Evolutionary conservation across 2,888 invertebrate species (phyloP).

Genomic region (Plebejus melissa): DNA sequence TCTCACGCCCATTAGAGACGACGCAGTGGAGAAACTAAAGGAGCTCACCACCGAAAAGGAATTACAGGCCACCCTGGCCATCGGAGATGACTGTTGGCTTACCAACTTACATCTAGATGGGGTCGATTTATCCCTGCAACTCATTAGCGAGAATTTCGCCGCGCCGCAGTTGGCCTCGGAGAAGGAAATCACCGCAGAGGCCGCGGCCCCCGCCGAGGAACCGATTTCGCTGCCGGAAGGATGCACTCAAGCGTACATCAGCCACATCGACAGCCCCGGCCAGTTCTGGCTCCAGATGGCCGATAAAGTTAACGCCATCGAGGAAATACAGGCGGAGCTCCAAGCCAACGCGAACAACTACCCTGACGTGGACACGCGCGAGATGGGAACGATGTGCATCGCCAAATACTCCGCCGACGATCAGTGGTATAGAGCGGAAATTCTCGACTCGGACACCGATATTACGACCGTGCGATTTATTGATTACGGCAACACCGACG

Average conservation of each 20-base stretch:
- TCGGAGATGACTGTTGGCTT: conserved; percentile 77
- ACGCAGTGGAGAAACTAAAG: conserved; percentile 52
- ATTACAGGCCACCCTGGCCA: conserved; percentile 73
- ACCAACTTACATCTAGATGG: conserved; percentile 73
- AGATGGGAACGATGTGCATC: conserved; percentile 82
- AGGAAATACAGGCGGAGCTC: conserved; percentile 81
- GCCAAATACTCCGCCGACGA: conserved; percentile 91
- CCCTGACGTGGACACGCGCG: conserved; percentile 75
- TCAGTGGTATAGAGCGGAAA: conserved; percentile 94
- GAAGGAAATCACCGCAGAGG: conserved; percentile 45
- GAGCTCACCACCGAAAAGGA: conserved; percentile 74
- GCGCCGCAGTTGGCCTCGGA: conserved; percentile 51
- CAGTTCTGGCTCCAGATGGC: conserved; percentile 86
- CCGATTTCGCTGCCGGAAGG: conserved; percentile 57
- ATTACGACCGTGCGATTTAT: conserved; percentile 87
- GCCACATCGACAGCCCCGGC: conserved; percentile 86
- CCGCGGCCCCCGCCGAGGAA: conserved; percentile 47
- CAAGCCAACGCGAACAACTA: conserved; percentile 78
- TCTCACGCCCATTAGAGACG: conserved; percentile 61
- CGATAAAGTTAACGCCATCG: conserved; percentile 77
- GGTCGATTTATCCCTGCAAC: conserved; percentile 70
- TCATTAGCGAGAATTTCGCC: conserved; percentile 64
- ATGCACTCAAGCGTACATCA: conserved; percentile 76
- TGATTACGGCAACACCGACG: conserved; percentile 89
- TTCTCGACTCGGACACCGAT: conserved; percentile 88